Conservation (phyloP, 2,888 invertebrate genomes). For the Nymphalis urticae region DNA sequence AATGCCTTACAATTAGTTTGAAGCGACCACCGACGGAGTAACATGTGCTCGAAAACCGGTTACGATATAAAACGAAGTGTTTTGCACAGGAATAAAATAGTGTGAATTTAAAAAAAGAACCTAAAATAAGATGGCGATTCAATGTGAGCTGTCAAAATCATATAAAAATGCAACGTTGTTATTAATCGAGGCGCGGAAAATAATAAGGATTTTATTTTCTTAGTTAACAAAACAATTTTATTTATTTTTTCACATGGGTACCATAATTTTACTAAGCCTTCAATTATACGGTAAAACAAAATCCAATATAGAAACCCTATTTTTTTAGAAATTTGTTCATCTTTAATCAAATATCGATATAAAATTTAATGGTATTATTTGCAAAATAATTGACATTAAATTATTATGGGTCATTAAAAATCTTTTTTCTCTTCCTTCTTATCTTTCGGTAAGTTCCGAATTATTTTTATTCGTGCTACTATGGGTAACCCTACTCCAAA, state of each 20-base stretch:
- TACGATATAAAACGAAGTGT: constrained; percentile 31
- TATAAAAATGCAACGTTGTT: neutral
- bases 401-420: neutral
- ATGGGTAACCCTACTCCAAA: constrained; percentile 24
- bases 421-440: neutral
- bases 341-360: too few relatives aligned
- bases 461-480: constrained; percentile 4
- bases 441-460: neutral
- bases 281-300: too few relatives aligned
- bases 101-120: constrained; percentile 29
- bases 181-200: neutral
- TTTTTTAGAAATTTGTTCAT: too few relatives aligned
- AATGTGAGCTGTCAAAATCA: constrained; percentile 14
- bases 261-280: too few relatives aligned
- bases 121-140: constrained; percentile 26
- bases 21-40: constrained; percentile 59
- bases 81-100: constrained; percentile 29
- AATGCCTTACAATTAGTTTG: constrained; percentile 64
- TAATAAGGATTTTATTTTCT: neutral
- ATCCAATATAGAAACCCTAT: too few relatives aligned
- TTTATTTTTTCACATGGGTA: too few relatives aligned
- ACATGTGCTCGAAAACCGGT: constrained; percentile 52
- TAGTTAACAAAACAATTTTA: too few relatives aligned
- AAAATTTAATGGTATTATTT: too few relatives aligned
- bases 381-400: too few relatives aligned